Evolutionary conservation across 2,113 vertebrate species (phyloP).

Genomic region (Aldabrachelys gigantea): DNA sequence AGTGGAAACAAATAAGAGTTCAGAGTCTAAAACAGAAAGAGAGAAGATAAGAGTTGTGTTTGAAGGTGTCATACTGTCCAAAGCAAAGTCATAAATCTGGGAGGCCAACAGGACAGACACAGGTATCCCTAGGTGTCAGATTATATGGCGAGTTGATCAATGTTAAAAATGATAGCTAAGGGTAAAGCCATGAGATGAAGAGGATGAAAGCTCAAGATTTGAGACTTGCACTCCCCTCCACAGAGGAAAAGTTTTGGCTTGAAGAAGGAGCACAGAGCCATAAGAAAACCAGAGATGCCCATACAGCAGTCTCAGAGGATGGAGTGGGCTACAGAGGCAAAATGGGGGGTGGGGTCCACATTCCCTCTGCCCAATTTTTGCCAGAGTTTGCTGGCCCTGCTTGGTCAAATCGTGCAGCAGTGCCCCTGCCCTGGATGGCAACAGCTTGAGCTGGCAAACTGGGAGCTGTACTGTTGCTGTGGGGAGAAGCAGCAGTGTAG

Average conservation of each 20-base stretch:
- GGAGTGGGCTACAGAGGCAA: not conserved
- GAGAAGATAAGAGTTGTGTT: not conserved
- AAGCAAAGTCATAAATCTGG: not conserved
- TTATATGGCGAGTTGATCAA: not conserved
- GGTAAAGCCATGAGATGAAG: not conserved
- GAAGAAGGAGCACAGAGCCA: not conserved
- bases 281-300: rapidly evolving
- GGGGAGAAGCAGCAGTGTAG: no score
- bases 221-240: not conserved
- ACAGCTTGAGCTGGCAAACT: no score
- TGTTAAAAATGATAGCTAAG: not conserved
- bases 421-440: no score
- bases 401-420: no score
- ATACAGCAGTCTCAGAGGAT: not conserved
- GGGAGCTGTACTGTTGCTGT: no score
- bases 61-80: not conserved
- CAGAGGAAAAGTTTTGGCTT: rapidly evolving
- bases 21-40: not conserved
- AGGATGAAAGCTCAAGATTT: rapidly evolving
- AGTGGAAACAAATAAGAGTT: not conserved
- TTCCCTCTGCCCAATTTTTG: no score
- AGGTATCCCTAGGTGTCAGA: not conserved
- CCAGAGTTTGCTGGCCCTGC: no score
- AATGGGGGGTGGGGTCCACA: no score
- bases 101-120: not conserved